Conservation (phyloP, 2,113 vertebrate species). For the Turnix velox region DNA sequence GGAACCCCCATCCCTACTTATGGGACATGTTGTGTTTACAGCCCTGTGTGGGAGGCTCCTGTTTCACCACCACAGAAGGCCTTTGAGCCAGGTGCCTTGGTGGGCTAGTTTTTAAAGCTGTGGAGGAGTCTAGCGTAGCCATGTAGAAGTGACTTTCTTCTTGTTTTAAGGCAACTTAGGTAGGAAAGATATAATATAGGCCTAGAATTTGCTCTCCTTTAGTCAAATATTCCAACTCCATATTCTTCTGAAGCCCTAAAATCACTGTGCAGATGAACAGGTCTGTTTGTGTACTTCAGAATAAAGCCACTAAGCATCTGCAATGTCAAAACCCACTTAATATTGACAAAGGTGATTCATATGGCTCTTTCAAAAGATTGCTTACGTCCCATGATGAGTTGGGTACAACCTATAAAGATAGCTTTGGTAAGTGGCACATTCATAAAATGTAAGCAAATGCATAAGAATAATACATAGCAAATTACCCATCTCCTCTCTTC, state of each 20-base stretch:
- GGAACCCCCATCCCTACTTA: background rate
- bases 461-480: background rate
- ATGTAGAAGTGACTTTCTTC: background rate
- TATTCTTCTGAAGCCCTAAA: background rate
- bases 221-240: background rate
- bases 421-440: background rate
- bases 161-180: background rate
- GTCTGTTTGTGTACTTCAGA: background rate
- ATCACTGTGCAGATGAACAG: background rate
- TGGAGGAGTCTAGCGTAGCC: background rate
- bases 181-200: background rate
- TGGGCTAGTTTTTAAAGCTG: slow-evolving; percentile 1
- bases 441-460: background rate
- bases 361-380: background rate
- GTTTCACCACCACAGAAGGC: background rate
- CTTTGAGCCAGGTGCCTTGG: background rate
- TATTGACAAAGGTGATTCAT: slow-evolving; percentile 8
- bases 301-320: background rate
- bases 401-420: background rate
- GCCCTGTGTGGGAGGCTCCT: background rate
- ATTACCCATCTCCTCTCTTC: background rate
- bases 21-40: background rate
- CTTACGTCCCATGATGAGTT: background rate
- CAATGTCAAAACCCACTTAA: background rate
- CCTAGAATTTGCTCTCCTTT: background rate